Conservation (phyloP, 2,113 vertebrate species). For the Chauna torquata region DNA sequence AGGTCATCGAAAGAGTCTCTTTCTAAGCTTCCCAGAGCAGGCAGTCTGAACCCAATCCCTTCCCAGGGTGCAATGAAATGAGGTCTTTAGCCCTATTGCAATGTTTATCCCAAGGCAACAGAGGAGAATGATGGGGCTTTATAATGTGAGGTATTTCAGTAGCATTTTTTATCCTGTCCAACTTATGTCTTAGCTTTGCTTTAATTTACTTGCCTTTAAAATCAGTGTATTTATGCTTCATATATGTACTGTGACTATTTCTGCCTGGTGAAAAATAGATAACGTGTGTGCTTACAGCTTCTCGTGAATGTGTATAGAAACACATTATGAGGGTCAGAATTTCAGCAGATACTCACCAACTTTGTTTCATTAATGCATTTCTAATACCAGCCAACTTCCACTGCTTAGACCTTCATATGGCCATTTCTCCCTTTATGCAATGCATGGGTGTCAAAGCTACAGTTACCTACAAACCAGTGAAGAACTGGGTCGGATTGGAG, state of each 20-base stretch:
- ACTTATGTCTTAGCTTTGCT: neutral
- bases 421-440: neutral
- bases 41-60: neutral
- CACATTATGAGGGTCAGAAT: neutral
- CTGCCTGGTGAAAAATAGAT: neutral
- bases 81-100: neutral
- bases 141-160: neutral
- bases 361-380: neutral
- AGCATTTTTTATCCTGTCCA: neutral
- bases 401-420: neutral
- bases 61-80: neutral
- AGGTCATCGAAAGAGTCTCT: neutral
- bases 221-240: neutral
- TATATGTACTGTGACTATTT: neutral
- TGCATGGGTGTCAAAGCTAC: neutral
- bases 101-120: neutral
- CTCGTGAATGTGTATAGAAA: neutral
- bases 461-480: neutral
- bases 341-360: neutral
- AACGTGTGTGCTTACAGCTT: neutral
- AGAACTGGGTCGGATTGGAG: neutral
- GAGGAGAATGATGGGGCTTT: neutral
- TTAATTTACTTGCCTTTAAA: constrained; percentile 12
- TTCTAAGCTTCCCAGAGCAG: neutral
- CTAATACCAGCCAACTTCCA: neutral